Evolutionary conservation across 2,797 vertebrate genomes (phyloP).

Genomic region (Bradypus variegatus): DNA sequence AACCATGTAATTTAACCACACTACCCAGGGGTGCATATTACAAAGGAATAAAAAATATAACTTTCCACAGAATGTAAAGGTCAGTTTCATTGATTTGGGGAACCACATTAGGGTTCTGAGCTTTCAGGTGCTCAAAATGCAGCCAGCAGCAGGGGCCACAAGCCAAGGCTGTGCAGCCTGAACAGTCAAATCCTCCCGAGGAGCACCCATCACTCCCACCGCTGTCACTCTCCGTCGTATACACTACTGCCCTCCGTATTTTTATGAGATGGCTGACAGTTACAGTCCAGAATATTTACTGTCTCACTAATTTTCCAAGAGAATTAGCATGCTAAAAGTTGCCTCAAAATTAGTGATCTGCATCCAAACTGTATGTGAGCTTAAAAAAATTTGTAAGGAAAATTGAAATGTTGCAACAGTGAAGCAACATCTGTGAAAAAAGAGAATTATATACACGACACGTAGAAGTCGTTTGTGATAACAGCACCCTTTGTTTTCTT

Average conservation of each 20-base stretch:
- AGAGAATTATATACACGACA: not conserved
- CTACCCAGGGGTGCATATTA: not conserved
- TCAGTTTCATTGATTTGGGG: not conserved
- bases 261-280: not conserved
- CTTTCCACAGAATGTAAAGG: not conserved
- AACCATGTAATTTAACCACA: not conserved
- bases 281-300: not conserved
- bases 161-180: rapidly evolving
- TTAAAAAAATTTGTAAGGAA: not conserved
- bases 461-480: not conserved
- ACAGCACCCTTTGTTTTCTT: not conserved
- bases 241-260: not conserved
- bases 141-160: not conserved
- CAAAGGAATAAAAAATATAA: not conserved
- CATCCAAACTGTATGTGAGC: not conserved
- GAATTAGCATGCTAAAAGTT: not conserved
- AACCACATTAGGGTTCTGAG: not conserved
- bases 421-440: not conserved
- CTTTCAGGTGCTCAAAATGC: not conserved
- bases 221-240: too few species aligned
- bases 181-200: not conserved
- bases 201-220: not conserved
- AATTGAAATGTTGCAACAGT: not conserved
- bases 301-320: not conserved
- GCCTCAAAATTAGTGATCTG: not conserved